These are phyloP conservation scores for Scaptodrosophila lebanonensis DNA, from an alignment of 1,140 invertebrate genomes.

Conservation along the genomic window DNA sequence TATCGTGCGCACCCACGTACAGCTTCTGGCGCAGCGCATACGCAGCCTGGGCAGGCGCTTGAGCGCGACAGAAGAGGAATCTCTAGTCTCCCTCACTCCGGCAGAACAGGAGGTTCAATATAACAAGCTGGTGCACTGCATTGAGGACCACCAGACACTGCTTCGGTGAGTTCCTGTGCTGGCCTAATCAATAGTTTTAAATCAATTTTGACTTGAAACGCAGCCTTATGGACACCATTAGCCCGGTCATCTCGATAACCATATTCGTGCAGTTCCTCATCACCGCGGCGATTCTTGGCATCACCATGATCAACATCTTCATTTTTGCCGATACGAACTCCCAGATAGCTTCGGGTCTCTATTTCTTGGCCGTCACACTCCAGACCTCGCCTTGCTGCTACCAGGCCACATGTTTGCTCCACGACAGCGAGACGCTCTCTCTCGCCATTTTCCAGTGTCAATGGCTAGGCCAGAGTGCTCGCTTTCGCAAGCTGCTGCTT, in stretches of 20 bases:
- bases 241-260: conserved; percentile 46
- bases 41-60: background rate
- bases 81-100: background rate
- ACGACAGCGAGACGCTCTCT: conserved; percentile 36
- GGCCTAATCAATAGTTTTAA: background rate
- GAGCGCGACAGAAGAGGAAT: background rate
- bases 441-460: conserved; percentile 44
- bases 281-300: conserved; percentile 43
- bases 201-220: background rate
- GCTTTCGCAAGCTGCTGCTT: conserved; percentile 41
- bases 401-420: conserved; percentile 35
- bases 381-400: conserved; percentile 51
- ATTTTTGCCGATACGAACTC: conserved; percentile 46
- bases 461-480: conserved; percentile 38
- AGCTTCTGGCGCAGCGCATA: conserved; percentile 28
- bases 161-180: conserved; percentile 28
- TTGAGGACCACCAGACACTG: conserved; percentile 43
- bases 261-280: conserved; percentile 55
- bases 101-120: conserved; percentile 24
- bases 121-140: conserved; percentile 33
- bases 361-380: conserved; percentile 38
- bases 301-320: conserved; percentile 49
- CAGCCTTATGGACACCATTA: conserved; percentile 15
- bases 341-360: conserved; percentile 36
- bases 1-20: conserved; percentile 33